Percentiles rank a stretch among this genome's conserved stretches.
These are phyloP conservation scores for Dasyornis broadbenti DNA, from an alignment of 2,113 vertebrate species.

Conservation along the genomic window DNA sequence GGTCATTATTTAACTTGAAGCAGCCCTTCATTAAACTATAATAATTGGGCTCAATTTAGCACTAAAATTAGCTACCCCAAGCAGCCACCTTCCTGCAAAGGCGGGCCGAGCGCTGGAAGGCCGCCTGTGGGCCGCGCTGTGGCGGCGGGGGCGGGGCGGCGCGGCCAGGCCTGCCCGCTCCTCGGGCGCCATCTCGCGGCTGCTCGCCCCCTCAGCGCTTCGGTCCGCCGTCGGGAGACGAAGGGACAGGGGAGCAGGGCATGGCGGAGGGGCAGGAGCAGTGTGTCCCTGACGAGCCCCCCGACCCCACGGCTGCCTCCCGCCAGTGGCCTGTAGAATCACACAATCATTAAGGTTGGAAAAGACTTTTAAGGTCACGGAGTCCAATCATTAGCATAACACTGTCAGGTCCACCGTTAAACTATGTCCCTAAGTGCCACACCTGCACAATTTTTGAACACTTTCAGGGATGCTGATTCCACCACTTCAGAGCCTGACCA, in stretches of 20 bases:
- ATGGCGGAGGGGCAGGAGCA: too few relatives aligned
- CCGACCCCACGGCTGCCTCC: not conserved
- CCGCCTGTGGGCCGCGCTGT: accelerated
- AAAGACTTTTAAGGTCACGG: not conserved
- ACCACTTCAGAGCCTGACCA: not conserved
- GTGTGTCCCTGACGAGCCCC: not conserved
- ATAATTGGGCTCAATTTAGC: not conserved
- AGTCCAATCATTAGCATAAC: not conserved
- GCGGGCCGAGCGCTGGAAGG: not conserved
- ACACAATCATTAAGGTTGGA: not conserved
- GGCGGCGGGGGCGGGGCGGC: too few relatives aligned
- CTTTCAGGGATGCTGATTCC: not conserved
- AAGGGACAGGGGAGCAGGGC: not conserved
- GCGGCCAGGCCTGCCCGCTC: not conserved
- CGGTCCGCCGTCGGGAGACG: accelerated
- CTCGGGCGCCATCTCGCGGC: not conserved
- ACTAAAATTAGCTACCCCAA: not conserved
- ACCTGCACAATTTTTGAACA: not conserved
- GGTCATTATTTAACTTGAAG: not conserved
- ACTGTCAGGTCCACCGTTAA: not conserved
- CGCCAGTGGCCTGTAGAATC: not conserved
- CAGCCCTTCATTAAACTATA: not conserved
- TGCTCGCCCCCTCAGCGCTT: too few relatives aligned
- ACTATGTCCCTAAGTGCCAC: not conserved
- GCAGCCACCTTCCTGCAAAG: not conserved